Conservation (phyloP, 2,113 vertebrate genomes). For the Leptodactylus fuscus region DNA sequence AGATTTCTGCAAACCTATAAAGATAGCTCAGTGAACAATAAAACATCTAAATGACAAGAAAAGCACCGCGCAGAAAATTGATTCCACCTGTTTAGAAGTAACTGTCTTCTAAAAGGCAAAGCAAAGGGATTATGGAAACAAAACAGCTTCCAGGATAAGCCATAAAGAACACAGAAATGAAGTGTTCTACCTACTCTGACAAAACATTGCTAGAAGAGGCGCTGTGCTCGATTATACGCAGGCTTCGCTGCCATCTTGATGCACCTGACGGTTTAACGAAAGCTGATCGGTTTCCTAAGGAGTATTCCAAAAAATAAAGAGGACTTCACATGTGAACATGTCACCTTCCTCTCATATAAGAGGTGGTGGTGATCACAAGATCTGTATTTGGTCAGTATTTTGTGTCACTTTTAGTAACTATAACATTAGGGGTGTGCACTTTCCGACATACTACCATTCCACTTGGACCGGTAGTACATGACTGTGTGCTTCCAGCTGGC, state of each 20-base stretch:
- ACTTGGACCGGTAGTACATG: too few species aligned
- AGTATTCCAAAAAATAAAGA: background rate
- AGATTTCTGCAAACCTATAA: background rate
- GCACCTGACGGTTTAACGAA: background rate
- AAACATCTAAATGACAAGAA: constrained; percentile 10
- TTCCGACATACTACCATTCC: too few species aligned
- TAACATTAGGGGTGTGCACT: too few species aligned
- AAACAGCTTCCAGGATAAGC: background rate
- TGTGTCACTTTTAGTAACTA: too few species aligned
- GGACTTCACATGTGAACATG: constrained; percentile 10
- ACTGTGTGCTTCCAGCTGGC: too few species aligned
- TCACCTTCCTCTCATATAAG: background rate
- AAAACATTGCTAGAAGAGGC: background rate
- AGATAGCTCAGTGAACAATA: constrained; percentile 6
- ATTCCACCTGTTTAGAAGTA: constrained; percentile 23
- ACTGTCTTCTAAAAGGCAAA: constrained; percentile 2
- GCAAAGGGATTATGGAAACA: background rate
- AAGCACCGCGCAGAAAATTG: background rate
- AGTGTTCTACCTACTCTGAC: background rate
- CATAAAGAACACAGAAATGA: background rate
- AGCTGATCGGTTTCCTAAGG: constrained; percentile 1
- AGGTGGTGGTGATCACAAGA: background rate
- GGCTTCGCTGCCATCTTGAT: background rate
- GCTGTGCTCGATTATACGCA: background rate
- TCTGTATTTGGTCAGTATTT: too few species aligned